Conservation (phyloP, 1,140 invertebrate species). For the Apocrypta bakeri region DNA sequence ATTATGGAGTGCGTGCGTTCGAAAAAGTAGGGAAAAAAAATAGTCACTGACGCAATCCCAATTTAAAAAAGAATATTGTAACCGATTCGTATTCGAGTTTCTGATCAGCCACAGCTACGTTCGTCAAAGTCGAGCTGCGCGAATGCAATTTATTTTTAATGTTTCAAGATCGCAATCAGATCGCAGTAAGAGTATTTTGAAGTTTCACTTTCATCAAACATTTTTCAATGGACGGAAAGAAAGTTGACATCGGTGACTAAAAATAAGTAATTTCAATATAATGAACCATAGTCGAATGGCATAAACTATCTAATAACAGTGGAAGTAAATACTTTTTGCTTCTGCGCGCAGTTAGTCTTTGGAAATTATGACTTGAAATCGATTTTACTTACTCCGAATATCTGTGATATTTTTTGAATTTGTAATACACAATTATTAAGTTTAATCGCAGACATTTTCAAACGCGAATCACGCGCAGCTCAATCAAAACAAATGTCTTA, state of each 20-base stretch:
- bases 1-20: background rate
- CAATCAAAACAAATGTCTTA: background rate
- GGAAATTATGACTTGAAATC: background rate
- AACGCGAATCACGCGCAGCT: background rate
- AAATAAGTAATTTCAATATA: slow-evolving; percentile 20
- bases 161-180: too few species aligned
- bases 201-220: background rate
- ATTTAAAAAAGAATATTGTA: background rate
- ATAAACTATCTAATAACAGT: background rate
- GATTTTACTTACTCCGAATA: background rate
- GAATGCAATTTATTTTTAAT: too few species aligned
- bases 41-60: background rate
- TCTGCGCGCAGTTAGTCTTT: background rate
- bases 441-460: too few species aligned
- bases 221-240: slow-evolving; percentile 6
- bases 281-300: background rate
- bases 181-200: too few species aligned
- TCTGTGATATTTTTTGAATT: background rate
- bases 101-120: too few species aligned
- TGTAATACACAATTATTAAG: too few species aligned
- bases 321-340: background rate
- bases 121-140: too few species aligned
- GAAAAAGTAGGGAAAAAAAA: background rate
- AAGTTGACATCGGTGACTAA: background rate
- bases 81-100: too few species aligned